phyloP scores from a whole-genome alignment of 2,113 vertebrate species.

The Himantopus leucocephalus region DNA sequence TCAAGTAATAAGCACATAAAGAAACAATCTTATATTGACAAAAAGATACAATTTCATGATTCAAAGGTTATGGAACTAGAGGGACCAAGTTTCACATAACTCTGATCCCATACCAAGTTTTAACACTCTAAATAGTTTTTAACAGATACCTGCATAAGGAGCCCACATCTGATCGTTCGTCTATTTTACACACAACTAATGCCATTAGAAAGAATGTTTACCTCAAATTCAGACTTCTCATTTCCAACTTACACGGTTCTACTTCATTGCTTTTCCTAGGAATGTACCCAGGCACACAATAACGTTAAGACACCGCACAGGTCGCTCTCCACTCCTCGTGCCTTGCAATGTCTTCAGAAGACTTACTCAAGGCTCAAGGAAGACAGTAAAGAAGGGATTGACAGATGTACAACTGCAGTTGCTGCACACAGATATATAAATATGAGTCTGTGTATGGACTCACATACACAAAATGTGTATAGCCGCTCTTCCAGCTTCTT shows the following conservation, averaged over 20 bases:
- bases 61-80: neutral
- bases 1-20: neutral
- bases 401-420: neutral
- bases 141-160: neutral
- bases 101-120: neutral
- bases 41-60: neutral
- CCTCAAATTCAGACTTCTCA: neutral
- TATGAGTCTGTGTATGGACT: neutral
- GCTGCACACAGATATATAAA: neutral
- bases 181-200: neutral
- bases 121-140: neutral
- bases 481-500: neutral
- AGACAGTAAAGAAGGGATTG: neutral
- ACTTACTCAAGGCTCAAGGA: neutral
- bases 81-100: neutral
- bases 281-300: neutral
- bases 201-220: neutral
- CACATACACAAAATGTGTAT: fast-evolving
- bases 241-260: neutral
- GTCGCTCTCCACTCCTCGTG: neutral
- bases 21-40: neutral
- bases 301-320: fast-evolving
- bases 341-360: neutral
- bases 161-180: neutral
- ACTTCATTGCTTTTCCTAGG: neutral